Evolutionary conservation across 2,888 invertebrate genomes (phyloP).

Genomic region (Atherix ibis): DNA sequence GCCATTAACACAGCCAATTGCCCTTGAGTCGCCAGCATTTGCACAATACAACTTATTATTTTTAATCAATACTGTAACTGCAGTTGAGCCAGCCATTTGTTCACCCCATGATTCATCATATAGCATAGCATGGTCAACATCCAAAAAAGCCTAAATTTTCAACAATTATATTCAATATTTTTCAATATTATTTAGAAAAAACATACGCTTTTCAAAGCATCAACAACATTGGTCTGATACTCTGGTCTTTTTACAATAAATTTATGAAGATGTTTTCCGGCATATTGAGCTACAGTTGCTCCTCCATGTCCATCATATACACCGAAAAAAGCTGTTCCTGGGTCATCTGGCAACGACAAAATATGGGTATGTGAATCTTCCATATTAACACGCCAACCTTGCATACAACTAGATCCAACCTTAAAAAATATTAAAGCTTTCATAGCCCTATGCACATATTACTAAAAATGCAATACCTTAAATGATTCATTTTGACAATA

Average conservation of each 20-base stretch:
- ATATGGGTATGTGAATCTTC: slow-evolving; percentile 98
- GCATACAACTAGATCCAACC: slow-evolving; percentile 98
- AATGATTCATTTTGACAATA: slow-evolving; percentile 57
- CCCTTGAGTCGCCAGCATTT: slow-evolving; percentile 94
- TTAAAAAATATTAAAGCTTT: slow-evolving; percentile 7
- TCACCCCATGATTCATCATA: slow-evolving; percentile 75
- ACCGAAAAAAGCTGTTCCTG: slow-evolving; percentile 84
- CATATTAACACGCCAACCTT: slow-evolving; percentile 99
- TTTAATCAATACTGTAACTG: slow-evolving; percentile 71
- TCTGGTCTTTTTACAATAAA: slow-evolving; percentile 68
- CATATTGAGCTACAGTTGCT: slow-evolving; percentile 82
- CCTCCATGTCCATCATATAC: slow-evolving; percentile 70
- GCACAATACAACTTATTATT: slow-evolving; percentile 80
- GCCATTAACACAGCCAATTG: slow-evolving; percentile 78
- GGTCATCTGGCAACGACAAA: slow-evolving; percentile 81
- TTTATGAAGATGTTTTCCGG: slow-evolving; percentile 88
- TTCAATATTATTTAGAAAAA: too few species aligned
- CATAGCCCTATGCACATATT: too few species aligned
- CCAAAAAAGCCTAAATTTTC: slow-evolving; percentile 51
- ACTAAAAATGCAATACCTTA: slow-evolving; percentile 20
- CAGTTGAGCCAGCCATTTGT: slow-evolving; percentile 91
- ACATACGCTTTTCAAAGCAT: slow-evolving; percentile 72
- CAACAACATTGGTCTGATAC: slow-evolving; percentile 64
- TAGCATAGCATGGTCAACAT: slow-evolving; percentile 85
- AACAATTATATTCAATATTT: too few species aligned